These are phyloP conservation scores for Peromyscus melanophrys DNA, from an alignment of 2,797 vertebrate species.

Conservation along the genomic window DNA sequence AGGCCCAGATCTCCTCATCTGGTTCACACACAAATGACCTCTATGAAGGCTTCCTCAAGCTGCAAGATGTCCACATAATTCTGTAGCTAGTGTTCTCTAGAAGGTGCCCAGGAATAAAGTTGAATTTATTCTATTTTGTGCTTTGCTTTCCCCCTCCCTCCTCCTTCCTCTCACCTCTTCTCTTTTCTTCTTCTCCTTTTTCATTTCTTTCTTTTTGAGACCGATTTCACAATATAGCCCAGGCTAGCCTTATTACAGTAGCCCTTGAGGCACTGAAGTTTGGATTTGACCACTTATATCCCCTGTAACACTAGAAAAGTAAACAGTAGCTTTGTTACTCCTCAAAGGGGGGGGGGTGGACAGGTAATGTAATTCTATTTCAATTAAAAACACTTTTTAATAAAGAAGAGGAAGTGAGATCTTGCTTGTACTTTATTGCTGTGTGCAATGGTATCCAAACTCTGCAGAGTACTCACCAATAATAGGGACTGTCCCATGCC, in stretches of 20 bases:
- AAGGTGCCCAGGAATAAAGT: background rate
- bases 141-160: background rate
- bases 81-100: background rate
- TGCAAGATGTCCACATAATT: background rate
- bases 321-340: background rate
- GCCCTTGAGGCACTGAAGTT: background rate
- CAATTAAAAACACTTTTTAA: background rate
- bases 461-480: background rate
- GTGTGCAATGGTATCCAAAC: background rate
- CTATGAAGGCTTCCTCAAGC: background rate
- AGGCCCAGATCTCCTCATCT: background rate
- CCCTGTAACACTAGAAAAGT: background rate
- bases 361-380: background rate
- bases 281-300: background rate
- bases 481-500: background rate
- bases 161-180: rapidly evolving
- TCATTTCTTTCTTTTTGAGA: background rate
- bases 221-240: background rate
- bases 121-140: background rate
- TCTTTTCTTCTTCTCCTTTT: background rate
- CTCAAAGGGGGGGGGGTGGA: no score
- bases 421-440: background rate
- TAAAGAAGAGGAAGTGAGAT: background rate
- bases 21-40: background rate
- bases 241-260: background rate